Base-by-base conservation (phyloP, 2,888 invertebrate species). In the Neoitamus cyanurus region DNA sequence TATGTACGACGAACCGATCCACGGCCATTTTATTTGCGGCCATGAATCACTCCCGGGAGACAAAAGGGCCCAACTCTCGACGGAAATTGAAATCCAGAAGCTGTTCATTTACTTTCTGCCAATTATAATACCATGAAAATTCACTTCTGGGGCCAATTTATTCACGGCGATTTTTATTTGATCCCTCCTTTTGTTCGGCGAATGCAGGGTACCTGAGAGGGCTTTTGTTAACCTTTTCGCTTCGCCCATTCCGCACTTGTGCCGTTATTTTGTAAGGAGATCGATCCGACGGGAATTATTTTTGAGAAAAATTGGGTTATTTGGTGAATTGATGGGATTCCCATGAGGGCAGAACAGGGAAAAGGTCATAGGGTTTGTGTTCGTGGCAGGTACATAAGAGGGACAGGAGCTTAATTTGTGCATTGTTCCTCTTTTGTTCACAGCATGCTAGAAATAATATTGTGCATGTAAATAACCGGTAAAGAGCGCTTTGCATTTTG, bases 51-150 rank as follows among this genome's bases (percentile, higher is more conserved):
- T 36, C 30, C 70, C 28, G 36, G 25, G 28, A 69, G 69, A 82
- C 37, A 82, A 82, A 69, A 82, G 82, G 69, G 82, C 11, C 31
- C 6, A 37, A 25, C 34, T 37, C 36, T 82, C 46, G 69, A 69
- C 37, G 69, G 82, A 69, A 69, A 82, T 69, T 82, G 68, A 69
- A 82, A 69, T n/a, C 82, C 68, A 82, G 69, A 37, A 82, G 68
- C 69, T 69, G 69, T 36, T 82, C 69, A 82, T 82, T 82, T 82
- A 82, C 82, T 82, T 82, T 82, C 82, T 82, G 82, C 82, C 82
- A 82, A 82, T 82, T 82, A 82, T 82, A 82, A 82, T 82, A 37
- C 82, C 68, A 69, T 82, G 82, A 82, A 82, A 82, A 82, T 82
- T 82, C 82, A 82, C 68, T 82, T 82, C 69, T 69, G 82, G 28